These are phyloP conservation scores for Lottia gigantea DNA, from an alignment of 2,888 invertebrate genomes.

Conservation along the genomic window DNA sequence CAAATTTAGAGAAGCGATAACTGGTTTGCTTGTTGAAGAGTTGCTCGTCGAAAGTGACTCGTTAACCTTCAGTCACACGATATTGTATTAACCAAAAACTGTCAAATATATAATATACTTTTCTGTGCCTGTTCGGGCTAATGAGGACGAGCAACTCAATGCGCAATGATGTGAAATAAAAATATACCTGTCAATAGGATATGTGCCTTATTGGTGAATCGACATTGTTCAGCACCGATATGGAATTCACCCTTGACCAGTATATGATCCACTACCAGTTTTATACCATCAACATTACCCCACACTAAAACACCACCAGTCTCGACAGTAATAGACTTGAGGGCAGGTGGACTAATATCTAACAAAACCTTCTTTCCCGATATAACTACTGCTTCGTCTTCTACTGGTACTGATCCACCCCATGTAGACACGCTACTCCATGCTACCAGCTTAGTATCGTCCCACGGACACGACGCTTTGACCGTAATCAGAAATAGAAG, in stretches of 20 bases:
- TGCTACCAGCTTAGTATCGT: conserved; percentile 16
- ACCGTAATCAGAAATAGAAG: no score
- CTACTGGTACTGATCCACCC: conserved; percentile 14
- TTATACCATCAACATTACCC: conserved; percentile 25
- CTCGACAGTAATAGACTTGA: conserved; percentile 25
- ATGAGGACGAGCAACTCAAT: no score
- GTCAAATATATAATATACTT: no score
- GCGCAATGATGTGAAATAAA: no score
- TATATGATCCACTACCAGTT: conserved; percentile 30
- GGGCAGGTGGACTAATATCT: conserved; percentile 17
- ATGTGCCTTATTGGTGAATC: conserved; percentile 25
- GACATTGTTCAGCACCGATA: conserved; percentile 35
- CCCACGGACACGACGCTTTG: conserved; percentile 15
- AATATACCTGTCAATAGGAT: conserved; percentile 32
- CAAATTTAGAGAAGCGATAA: no score
- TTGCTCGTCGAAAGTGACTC: no score
- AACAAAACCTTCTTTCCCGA: conserved; percentile 23
- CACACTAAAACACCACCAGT: conserved; percentile 29
- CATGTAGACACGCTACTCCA: conserved; percentile 21
- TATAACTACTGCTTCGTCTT: conserved; percentile 5
- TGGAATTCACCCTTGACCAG: conserved; percentile 34
- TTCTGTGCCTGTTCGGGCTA: no score
- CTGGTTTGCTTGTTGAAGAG: no score
- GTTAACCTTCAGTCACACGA: no score
- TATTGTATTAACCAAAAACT: no score